Conservation (phyloP, 2,797 vertebrate genomes). For the Enteromius anoplus region DNA sequence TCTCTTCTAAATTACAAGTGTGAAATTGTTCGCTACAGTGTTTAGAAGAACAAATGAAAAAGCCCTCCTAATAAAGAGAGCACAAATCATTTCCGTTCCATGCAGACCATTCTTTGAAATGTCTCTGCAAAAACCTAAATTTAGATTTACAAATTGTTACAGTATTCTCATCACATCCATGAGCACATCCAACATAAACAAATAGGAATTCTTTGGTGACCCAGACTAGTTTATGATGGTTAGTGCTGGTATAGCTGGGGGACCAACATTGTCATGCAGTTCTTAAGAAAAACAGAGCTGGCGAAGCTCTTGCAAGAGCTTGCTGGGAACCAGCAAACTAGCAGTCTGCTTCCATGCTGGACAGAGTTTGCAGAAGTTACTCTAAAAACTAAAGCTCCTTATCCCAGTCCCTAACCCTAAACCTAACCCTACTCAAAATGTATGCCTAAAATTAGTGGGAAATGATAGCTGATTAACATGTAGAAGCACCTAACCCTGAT, state of each 20-base stretch:
- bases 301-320: not conserved
- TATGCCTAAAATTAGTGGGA: too few species aligned
- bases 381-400: not conserved
- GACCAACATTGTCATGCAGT: not conserved
- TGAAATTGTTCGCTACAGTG: not conserved
- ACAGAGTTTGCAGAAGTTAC: not conserved
- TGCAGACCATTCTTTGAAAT: not conserved
- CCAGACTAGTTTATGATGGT: not conserved
- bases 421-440: too few species aligned
- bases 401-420: too few species aligned
- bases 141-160: not conserved
- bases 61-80: not conserved
- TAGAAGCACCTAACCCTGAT: too few species aligned
- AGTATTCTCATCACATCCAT: not conserved
- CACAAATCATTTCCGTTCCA: not conserved
- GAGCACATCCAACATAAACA: not conserved
- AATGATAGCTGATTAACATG: too few species aligned
- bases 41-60: not conserved
- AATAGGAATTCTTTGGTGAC: not conserved
- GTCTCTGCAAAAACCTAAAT: not conserved
- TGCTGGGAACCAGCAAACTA: not conserved
- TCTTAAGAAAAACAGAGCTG: conserved; percentile 1
- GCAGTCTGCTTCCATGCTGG: not conserved
- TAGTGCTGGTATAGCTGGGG: not conserved
- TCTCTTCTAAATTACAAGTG: not conserved